Conservation (phyloP, 2,113 vertebrate species). For the Malaclemys terrapin region DNA sequence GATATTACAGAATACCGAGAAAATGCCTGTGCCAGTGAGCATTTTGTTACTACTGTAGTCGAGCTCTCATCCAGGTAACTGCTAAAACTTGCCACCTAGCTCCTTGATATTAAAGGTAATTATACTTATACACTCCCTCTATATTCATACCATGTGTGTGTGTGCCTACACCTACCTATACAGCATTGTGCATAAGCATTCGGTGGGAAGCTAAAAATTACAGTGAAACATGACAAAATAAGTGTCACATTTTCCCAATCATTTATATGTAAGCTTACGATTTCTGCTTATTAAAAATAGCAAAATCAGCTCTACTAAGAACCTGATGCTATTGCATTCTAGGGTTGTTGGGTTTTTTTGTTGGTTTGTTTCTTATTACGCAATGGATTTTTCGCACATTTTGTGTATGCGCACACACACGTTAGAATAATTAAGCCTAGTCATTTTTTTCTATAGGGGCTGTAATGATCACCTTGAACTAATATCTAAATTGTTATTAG, state of each 20-base stretch:
- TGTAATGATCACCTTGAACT: background rate
- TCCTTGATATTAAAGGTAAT: background rate
- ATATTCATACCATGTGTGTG: no score
- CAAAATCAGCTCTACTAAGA: background rate
- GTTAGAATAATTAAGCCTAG: background rate
- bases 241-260: background rate
- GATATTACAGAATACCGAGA: background rate
- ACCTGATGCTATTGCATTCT: background rate
- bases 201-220: background rate
- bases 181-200: background rate
- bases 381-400: accelerated
- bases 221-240: accelerated
- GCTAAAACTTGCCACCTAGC: no score
- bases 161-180: no score
- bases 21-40: background rate
- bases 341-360: background rate
- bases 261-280: background rate
- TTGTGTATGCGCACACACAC: background rate
- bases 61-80: background rate
- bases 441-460: background rate
- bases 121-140: no score
- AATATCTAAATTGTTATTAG: background rate
- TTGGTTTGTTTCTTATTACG: no score
- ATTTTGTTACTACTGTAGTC: background rate
- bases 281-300: background rate